Percentiles rank a stretch among this genome's conserved stretches.
Evolutionary conservation across 2,888 invertebrate genomes (phyloP).

Genomic region (Calameuta idolon): DNA sequence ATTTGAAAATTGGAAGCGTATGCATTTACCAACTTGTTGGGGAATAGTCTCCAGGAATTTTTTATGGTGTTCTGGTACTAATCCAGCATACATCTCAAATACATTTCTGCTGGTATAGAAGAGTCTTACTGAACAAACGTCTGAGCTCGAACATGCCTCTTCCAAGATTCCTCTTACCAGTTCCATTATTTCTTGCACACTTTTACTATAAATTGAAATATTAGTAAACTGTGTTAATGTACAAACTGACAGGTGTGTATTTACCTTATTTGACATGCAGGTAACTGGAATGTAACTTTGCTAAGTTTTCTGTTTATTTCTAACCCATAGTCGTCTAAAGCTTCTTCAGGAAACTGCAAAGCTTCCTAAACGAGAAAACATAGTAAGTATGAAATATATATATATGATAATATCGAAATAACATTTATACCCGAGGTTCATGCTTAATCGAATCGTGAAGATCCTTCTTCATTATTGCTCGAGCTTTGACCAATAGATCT

Average conservation of each 20-base stretch:
- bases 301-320: slow-evolving; percentile 50
- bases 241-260: background rate
- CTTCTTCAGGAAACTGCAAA: slow-evolving; percentile 33
- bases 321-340: slow-evolving; percentile 34
- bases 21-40: slow-evolving; percentile 80
- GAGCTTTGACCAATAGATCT: slow-evolving; percentile 77
- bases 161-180: slow-evolving; percentile 76
- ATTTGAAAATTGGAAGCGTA: background rate
- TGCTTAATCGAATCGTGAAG: slow-evolving; percentile 76
- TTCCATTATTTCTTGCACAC: slow-evolving; percentile 74
- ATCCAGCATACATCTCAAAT: slow-evolving; percentile 80
- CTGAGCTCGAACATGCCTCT: slow-evolving; percentile 74
- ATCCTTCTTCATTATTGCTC: slow-evolving; percentile 82
- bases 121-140: slow-evolving; percentile 74
- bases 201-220: slow-evolving; percentile 67
- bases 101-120: slow-evolving; percentile 79
- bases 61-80: slow-evolving; percentile 84
- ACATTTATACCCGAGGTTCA: slow-evolving; percentile 60
- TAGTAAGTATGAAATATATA: background rate
- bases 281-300: slow-evolving; percentile 65
- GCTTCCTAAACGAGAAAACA: slow-evolving; percentile 34
- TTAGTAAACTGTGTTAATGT: slow-evolving; percentile 42
- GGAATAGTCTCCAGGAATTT: slow-evolving; percentile 86
- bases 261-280: slow-evolving; percentile 70
- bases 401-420: slow-evolving; percentile 3